phyloP scores from a whole-genome alignment of 2,797 vertebrate genomes.

The Naso thynnoides region DNA sequence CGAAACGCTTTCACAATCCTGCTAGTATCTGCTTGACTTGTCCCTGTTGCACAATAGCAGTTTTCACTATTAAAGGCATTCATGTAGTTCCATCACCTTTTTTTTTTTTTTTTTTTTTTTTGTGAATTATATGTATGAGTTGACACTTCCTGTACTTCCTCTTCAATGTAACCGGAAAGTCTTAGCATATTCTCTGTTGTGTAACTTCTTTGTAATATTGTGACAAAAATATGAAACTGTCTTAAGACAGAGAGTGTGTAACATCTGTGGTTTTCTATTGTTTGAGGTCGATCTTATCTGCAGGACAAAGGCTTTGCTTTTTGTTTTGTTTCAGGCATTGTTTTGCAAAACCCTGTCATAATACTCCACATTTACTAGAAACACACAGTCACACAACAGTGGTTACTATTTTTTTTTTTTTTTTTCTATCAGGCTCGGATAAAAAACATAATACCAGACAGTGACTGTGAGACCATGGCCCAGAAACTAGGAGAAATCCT shows the following conservation, averaged over 20 bases:
- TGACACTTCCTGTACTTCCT: constrained; percentile 54
- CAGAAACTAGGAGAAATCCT: constrained; percentile 64
- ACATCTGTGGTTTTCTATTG: not conserved
- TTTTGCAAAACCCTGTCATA: constrained; percentile 2
- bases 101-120: too few species aligned
- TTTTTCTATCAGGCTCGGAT: constrained; percentile 70
- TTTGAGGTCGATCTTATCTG: not conserved
- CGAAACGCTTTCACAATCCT: not conserved
- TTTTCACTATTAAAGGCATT: not conserved
- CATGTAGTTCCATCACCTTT: not conserved
- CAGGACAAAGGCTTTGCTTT: not conserved
- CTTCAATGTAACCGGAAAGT: constrained; percentile 21
- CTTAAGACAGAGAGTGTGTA: not conserved
- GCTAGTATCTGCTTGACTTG: not conserved
- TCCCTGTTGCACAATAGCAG: constrained; percentile 10
- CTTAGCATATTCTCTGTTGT: constrained; percentile 31
- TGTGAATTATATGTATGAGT: constrained; percentile 40
- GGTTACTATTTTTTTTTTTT: constrained; percentile 17
- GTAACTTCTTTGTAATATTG: constrained; percentile 41
- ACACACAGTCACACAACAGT: not conserved
- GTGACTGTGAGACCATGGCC: constrained; percentile 44
- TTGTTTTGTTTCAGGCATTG: not conserved
- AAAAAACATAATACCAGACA: constrained; percentile 56
- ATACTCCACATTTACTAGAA: not conserved
- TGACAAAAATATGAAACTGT: constrained; percentile 34